A percentile compares a stretch with the other conserved stretches of the same genome.
phyloP scores from a whole-genome alignment of 2,888 invertebrate species.

The Erebia epiphron region DNA sequence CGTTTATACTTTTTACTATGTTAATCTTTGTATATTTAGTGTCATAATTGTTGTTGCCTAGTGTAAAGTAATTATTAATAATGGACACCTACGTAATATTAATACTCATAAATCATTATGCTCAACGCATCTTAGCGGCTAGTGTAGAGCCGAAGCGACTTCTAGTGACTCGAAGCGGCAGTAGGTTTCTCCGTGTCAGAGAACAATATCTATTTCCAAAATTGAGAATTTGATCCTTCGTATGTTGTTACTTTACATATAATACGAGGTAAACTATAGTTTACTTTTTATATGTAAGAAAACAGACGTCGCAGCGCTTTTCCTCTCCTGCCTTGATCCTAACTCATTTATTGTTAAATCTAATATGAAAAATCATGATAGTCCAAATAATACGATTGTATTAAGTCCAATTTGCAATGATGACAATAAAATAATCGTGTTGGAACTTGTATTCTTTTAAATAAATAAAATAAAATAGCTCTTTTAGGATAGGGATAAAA shows the following conservation, averaged over 20 bases:
- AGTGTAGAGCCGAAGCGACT: not conserved
- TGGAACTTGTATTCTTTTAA: not conserved
- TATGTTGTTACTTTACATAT: too few species aligned
- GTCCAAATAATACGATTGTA: not conserved
- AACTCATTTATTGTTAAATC: not conserved
- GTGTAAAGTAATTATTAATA: conserved; percentile 3
- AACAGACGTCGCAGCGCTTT: not conserved
- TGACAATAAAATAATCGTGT: conserved; percentile 9
- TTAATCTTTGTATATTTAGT: conserved; percentile 14
- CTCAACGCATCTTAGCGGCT: not conserved
- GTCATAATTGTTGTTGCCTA: conserved; percentile 9
- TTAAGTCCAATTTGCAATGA: not conserved
- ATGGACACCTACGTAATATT: not conserved
- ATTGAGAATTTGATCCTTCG: too few species aligned
- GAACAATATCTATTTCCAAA: too few species aligned
- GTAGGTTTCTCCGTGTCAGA: not conserved
- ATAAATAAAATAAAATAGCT: not conserved
- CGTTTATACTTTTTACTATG: conserved; percentile 10
- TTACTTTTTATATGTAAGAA: not conserved
- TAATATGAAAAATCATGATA: not conserved
- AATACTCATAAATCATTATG: not conserved
- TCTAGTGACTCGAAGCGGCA: not conserved
- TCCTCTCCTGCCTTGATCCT: not conserved
- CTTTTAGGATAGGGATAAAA: not conserved
- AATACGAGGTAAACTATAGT: too few species aligned